Evolutionary conservation across 2,113 vertebrate genomes (phyloP), one percentile per base, ranked within the genome.

Genomic region (Xenus cinereus): DNA sequence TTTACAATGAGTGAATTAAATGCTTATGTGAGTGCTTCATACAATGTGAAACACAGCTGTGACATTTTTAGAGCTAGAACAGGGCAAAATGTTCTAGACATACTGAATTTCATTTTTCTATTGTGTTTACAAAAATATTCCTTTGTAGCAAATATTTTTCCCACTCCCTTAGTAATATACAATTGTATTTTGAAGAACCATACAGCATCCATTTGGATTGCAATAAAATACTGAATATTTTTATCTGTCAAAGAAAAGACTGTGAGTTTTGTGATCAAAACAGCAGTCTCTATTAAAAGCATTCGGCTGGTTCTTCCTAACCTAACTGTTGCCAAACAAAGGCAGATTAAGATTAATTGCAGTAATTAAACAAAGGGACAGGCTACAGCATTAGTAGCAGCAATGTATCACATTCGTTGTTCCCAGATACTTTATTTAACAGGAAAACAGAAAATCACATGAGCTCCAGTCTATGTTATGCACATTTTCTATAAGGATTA

Each of bases 281-380:
- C 75, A 94, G 22, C 51, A 66, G 69, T 77, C 57, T 73, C 71
- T 88, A 86, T 77, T 82, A 90, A 91, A 91, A 95, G 48, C 83
- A 89, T 88, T 93, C 93, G 91, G 57, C 46, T 90, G 82, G 66
- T 94, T 94, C 54, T 90, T 94, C 85, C 66, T 96, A 90, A 84
- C 92, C 66, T 85, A 88, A 69, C 53, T 97, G 87, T 94, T 94
- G 81, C 85, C 83, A 95, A 94, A 95, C 93, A 96, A 93, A 97
- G 87, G 84, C 79, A 95, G 94, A 97, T 96, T 93, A 97, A 95
- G 96, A 97, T 97, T 97, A 97, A 97, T 97, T 92, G 84, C 92
- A 87, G 90, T 88, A 92, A 93, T 96, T 97, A 95, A 95, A 89
- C 37, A 85, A 96, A 89, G 59, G 82, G 95, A 95, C 85, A 97